These are phyloP conservation scores for Myotis lucifugus DNA, from an alignment of 2,113 vertebrate genomes.

Conservation along the genomic window DNA sequence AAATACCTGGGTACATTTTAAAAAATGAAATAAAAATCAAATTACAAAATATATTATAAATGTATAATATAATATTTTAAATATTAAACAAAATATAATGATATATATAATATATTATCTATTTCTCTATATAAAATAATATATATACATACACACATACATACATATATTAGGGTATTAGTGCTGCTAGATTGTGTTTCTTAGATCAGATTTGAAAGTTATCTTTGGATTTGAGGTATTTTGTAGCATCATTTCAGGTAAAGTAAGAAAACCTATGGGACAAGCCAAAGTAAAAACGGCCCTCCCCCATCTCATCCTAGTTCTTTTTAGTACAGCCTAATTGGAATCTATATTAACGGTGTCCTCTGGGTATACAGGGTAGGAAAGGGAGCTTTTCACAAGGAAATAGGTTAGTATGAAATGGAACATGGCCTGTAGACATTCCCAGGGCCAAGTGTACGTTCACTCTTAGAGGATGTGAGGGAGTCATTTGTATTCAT, in stretches of 20 bases:
- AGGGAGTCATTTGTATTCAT: neutral
- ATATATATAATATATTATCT: neutral
- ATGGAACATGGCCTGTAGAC: neutral
- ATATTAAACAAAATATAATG: neutral
- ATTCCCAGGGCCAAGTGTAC: neutral
- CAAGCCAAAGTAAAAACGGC: neutral
- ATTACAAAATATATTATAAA: neutral
- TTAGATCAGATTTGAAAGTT: conserved; percentile 14
- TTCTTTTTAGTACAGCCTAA: neutral
- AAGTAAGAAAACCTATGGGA: neutral
- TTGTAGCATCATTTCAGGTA: neutral
- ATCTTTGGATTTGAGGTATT: neutral
- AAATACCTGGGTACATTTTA: neutral
- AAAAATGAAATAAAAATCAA: neutral
- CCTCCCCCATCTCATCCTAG: neutral
- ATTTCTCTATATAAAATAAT: neutral
- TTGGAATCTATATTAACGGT: neutral
- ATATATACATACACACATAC: neutral
- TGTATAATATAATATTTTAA: neutral
- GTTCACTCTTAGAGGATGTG: neutral
- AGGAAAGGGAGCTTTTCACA: neutral
- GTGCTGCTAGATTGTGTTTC: neutral
- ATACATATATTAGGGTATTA: neutral
- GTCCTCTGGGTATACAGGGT: neutral
- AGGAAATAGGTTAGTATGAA: neutral